Evolutionary conservation across 2,888 invertebrate species (phyloP), one percentile per base, ranked within the genome.

Genomic region (Dasypolia templi): DNA sequence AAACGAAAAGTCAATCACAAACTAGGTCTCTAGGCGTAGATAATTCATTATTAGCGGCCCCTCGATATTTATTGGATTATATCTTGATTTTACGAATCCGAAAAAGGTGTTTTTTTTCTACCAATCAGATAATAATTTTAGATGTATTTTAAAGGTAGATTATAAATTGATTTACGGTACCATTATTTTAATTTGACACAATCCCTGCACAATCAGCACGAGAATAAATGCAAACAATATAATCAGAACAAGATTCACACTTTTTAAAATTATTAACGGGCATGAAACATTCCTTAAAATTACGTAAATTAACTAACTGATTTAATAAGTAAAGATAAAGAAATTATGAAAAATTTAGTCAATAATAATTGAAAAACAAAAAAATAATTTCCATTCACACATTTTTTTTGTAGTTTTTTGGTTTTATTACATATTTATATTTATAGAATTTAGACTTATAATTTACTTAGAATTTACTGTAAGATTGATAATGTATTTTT

Each of bases 111-210:
- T 6, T 6, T 46, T 46, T n/a, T 42, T 19, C 5, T 49, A n/a
- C 44, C 1, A 44, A 65, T 35, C 26, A 51, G 22, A 67, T 12
- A 59, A 19, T 56, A 46, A 63, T 58, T 44, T 9, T 55, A 22
- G 32, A 32, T 56, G 29, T 53, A 53, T 64, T 55, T 29, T 3
- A 32, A 42, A 44, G 0, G 3, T 19, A 19, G 29, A 51, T 56
- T 67, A 49, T 49, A n/a, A n/a, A 64, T 59, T 32, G 58, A 19
- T 58, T 0, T 39, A 51, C 17, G 9, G 11, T 55, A 62, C 12
- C 14, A 19, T 56, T 66, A 66, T 32, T 53, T 58, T 46, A 35
- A 65, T 80, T 80, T 75, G 61, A 65, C 69, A 79, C 64, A 69
- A 65, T 75, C 56, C 51, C 46, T 70, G 75, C 65, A 61, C 49